Evolutionary conservation across 23 tunicate genomes (phyloP), one percentile per base, ranked within the genome.

Genomic region (Trididemnum clinides): DNA sequence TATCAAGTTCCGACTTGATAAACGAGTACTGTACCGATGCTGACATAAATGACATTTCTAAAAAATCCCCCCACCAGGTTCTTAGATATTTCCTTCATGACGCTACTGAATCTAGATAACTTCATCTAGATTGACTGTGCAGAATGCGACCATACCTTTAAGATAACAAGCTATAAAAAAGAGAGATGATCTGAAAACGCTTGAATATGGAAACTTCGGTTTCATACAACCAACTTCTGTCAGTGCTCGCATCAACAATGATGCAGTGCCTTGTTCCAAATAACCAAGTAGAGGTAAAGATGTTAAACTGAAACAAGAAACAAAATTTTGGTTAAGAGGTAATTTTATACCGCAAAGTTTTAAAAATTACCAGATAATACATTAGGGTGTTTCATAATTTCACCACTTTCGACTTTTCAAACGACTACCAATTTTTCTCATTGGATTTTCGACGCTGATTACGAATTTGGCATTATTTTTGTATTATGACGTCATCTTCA

Each of bases 151-250:
- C 28, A 7, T 12, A 92, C 97, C 97, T 86, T 95, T 95, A 27
- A 95, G 75, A 82, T 95, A 88, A 27, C 78, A 73, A 19, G 98
- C 98, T n/a, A 89, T 64, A 57, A 33, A 95, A 33, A 86, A 50
- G 32, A 95, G 78, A 21, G 92, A 76, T 10, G 93, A 82, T 37
- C 80, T 86, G 63, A 51, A 50, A 6, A 90, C 91, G 30, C 91
- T 86, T 18, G 82, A 23, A 73, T 80, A 94, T 20, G 98, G 98
- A 33, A 90, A 85, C 81, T 94, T 94, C 2, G 98, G 98, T 78
- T 94, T 94, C 81, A 94, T 54, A 69, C 90, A 85, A 15, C 98
- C 98, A 34, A 86, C 98, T 3, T 83, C 87, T 7, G 90, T 86
- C 51, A 94, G 83, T 1, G 95, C 84, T 28, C 87, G 82, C 0